Evolutionary conservation across 2,797 vertebrate genomes (phyloP).

Genomic region (Thripadectes ignobilis): DNA sequence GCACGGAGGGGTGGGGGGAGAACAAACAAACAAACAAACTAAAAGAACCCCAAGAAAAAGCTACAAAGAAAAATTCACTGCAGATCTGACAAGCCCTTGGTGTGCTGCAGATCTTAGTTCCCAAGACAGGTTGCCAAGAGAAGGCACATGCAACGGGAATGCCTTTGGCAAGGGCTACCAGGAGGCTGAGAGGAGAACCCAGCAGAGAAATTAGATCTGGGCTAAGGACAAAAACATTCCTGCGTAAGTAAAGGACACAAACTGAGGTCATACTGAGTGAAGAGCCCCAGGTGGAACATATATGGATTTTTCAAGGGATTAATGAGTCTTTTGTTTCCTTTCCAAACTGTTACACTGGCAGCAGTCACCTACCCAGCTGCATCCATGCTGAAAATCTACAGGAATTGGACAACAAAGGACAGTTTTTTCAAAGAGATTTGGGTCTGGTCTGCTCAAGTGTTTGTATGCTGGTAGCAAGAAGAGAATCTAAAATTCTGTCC

Average conservation of each 20-base stretch:
- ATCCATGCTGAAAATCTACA: neutral
- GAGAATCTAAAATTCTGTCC: neutral
- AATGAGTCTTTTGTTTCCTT: neutral
- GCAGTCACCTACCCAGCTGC: neutral
- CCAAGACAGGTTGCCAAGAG: neutral
- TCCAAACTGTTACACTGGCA: neutral
- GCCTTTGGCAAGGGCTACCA: neutral
- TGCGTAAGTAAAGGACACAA: neutral
- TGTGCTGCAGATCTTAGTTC: neutral
- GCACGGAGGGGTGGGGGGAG: neutral
- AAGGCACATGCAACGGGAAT: neutral
- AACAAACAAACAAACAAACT: too few species aligned
- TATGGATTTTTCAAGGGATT: neutral
- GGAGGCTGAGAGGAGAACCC: neutral
- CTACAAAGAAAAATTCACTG: neutral
- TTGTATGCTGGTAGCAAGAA: neutral
- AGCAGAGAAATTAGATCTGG: conserved; percentile 4
- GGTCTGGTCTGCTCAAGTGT: neutral
- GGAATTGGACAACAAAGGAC: fast-evolving
- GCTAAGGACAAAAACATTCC: neutral
- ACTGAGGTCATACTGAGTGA: neutral
- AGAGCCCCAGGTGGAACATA: neutral
- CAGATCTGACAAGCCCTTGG: neutral
- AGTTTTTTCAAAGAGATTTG: neutral
- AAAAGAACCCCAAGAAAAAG: neutral